Percentiles rank a stretch among this genome's conserved stretches.
Evolutionary conservation across 2,888 invertebrate genomes (phyloP).

Genomic region (Stictocephala bisonia): DNA sequence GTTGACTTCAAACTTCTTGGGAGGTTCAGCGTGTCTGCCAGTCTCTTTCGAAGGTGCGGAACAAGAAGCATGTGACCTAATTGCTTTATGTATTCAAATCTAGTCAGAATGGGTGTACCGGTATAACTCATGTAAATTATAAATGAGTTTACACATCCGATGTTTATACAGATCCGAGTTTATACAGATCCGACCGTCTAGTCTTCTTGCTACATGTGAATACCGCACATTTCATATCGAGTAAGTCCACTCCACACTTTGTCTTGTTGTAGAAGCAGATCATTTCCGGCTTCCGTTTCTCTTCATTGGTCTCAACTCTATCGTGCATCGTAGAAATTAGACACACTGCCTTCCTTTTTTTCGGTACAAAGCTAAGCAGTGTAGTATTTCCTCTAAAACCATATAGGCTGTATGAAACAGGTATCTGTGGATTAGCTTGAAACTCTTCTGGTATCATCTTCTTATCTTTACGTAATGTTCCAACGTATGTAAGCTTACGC

Average conservation of each 20-base stretch:
- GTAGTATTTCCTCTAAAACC: conserved; percentile 49
- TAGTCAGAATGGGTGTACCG: too few relatives aligned
- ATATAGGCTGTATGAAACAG: conserved; percentile 36
- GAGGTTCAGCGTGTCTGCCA: too few relatives aligned
- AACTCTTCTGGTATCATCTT: conserved; percentile 48
- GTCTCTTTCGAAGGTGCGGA: too few relatives aligned
- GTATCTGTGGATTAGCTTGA: conserved; percentile 21
- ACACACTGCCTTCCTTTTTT: conserved; percentile 39
- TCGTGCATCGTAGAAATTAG: conserved; percentile 47
- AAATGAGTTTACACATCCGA: too few relatives aligned
- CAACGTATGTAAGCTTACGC: conserved; percentile 43
- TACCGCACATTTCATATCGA: conserved; percentile 25
- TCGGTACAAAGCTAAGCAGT: conserved; percentile 45
- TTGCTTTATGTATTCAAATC: too few relatives aligned
- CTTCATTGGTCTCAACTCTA: neutral
- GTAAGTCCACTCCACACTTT: conserved; percentile 28
- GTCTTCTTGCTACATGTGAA: too few relatives aligned
- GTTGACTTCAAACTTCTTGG: too few relatives aligned
- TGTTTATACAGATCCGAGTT: too few relatives aligned
- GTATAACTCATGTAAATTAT: too few relatives aligned
- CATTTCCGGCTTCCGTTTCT: conserved; percentile 30
- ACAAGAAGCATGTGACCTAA: too few relatives aligned
- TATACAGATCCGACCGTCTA: too few relatives aligned
- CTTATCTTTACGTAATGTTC: conserved; percentile 48
- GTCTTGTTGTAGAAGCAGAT: conserved; percentile 14